A percentile compares a stretch with the other conserved stretches of the same genome.
Evolutionary conservation across 2,113 vertebrate species (phyloP).

Genomic region (Protobothrops flavoviridis): DNA sequence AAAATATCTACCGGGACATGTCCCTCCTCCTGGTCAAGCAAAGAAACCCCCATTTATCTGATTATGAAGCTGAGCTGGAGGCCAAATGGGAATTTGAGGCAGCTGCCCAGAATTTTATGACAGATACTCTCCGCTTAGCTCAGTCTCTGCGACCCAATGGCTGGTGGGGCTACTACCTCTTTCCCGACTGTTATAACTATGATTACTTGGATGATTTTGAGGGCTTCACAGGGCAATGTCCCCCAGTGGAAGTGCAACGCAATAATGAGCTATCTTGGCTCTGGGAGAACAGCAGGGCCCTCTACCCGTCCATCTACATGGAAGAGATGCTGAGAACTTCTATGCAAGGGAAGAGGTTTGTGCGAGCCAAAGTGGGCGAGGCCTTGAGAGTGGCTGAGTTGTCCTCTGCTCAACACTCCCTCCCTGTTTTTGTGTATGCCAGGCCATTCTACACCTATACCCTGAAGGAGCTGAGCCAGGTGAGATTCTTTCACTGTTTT

Average conservation of each 20-base stretch:
- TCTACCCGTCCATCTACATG: conserved; percentile 80
- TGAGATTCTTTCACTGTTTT: background rate
- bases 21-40: conserved; percentile 63
- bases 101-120: conserved; percentile 73
- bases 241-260: conserved; percentile 66
- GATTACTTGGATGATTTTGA: conserved; percentile 69
- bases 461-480: conserved; percentile 32
- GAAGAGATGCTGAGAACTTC: conserved; percentile 60
- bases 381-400: conserved; percentile 67
- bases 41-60: conserved; percentile 66
- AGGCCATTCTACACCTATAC: conserved; percentile 74
- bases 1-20: conserved; percentile 73
- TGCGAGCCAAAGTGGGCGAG: conserved; percentile 70
- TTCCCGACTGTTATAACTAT: conserved; percentile 85
- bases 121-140: conserved; percentile 71
- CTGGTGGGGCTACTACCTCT: conserved; percentile 83
- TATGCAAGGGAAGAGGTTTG: conserved; percentile 70
- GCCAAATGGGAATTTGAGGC: conserved; percentile 72
- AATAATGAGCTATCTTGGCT: conserved; percentile 79
- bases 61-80: conserved; percentile 62
- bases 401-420: conserved; percentile 63
- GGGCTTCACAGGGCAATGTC: conserved; percentile 77
- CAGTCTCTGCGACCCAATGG: conserved; percentile 72
- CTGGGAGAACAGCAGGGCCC: conserved; percentile 78
- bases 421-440: conserved; percentile 78